Percentiles rank a stretch among this genome's conserved stretches.
Evolutionary conservation across 2,113 vertebrate genomes (phyloP).

Genomic region (Callithrix jacchus): DNA sequence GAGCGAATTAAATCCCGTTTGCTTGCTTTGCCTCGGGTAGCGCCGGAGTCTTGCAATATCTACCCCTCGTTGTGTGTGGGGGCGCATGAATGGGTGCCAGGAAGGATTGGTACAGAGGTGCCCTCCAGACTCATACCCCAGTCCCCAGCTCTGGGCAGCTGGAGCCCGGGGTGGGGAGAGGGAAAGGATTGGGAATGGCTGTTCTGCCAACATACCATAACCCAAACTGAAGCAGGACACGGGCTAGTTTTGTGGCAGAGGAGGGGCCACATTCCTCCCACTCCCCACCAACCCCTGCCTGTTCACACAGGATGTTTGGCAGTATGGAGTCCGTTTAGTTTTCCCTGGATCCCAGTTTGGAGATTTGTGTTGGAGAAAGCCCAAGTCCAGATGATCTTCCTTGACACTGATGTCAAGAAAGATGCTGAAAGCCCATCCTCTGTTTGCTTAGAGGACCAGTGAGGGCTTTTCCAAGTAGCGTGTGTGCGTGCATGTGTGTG

Average conservation of each 20-base stretch:
- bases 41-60: background rate
- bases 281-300: background rate
- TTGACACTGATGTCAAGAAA: background rate
- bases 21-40: background rate
- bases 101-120: background rate
- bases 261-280: background rate
- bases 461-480: background rate
- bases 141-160: background rate
- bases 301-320: background rate
- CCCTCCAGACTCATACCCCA: background rate
- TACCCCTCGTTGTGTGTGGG: background rate
- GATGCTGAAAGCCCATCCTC: background rate
- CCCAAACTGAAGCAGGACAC: background rate
- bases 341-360: constrained; percentile 19
- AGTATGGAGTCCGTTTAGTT: constrained; percentile 18
- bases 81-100: background rate
- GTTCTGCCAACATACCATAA: background rate
- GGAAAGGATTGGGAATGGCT: background rate
- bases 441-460: background rate
- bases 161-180: background rate
- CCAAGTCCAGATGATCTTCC: background rate
- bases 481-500: background rate
- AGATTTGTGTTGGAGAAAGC: constrained; percentile 50
- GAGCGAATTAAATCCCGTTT: background rate
- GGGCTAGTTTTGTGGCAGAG: background rate